These are phyloP conservation scores for Apodemia mormo DNA, from an alignment of 2,888 invertebrate genomes.

Conservation along the genomic window DNA sequence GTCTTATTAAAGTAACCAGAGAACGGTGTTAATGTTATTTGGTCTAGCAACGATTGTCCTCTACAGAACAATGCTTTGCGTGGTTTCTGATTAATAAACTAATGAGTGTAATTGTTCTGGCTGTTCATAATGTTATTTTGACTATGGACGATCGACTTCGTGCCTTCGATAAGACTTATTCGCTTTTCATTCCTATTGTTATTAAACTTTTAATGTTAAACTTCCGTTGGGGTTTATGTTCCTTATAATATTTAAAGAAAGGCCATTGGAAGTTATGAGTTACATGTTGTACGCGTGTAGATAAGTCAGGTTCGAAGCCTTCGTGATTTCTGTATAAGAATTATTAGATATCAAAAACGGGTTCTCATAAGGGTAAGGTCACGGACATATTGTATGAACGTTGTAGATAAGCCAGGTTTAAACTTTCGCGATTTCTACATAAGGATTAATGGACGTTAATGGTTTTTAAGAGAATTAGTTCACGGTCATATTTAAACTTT, in stretches of 20 bases:
- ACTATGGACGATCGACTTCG: slow-evolving; percentile 71
- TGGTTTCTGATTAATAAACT: slow-evolving; percentile 70
- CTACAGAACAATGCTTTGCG: slow-evolving; percentile 67
- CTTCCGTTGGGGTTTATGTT: slow-evolving; percentile 46
- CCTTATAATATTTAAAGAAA: slow-evolving; percentile 18
- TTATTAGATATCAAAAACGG: not conserved
- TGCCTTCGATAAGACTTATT: slow-evolving; percentile 72
- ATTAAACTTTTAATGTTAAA: slow-evolving; percentile 58
- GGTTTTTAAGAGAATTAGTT: not conserved
- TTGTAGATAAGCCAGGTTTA: not conserved
- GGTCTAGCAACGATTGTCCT: slow-evolving; percentile 76
- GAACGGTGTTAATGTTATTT: slow-evolving; percentile 54
- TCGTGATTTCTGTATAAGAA: not conserved
- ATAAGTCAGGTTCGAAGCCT: slow-evolving; percentile 1
- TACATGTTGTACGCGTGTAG: not conserved
- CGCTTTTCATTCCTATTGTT: slow-evolving; percentile 57
- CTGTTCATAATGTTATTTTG: slow-evolving; percentile 65
- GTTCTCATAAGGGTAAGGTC: not conserved
- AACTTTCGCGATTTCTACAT: not conserved
- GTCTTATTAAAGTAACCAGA: slow-evolving; percentile 57
- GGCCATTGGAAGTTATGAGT: not conserved
- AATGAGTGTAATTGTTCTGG: slow-evolving; percentile 68
- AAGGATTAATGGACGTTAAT: not conserved
- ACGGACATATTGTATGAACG: not conserved
- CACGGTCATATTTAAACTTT: not conserved